phyloP scores from a whole-genome alignment of 2,888 invertebrate species.

The Athetis lepigone region DNA sequence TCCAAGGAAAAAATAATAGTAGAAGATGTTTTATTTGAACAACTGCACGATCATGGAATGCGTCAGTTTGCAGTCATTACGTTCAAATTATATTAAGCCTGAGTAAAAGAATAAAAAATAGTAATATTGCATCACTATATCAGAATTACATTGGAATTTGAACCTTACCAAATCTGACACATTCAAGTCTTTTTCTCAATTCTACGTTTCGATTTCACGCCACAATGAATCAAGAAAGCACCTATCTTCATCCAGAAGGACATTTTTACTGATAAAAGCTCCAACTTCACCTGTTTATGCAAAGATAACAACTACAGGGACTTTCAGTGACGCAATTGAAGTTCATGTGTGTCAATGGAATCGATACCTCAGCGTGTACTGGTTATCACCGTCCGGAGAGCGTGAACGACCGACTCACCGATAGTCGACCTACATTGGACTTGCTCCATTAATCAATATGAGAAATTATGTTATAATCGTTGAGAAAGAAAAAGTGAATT shows the following conservation, averaged over 20 bases:
- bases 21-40: constrained; percentile 55
- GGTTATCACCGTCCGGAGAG: constrained; percentile 61
- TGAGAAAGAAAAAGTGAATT: constrained; percentile 40
- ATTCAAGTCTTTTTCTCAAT: too few species aligned
- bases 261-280: constrained; percentile 5
- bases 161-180: too few species aligned
- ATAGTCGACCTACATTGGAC: constrained; percentile 66
- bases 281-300: constrained; percentile 27
- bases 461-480: constrained; percentile 43
- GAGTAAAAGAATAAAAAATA: too few species aligned
- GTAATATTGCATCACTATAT: too few species aligned
- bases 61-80: constrained; percentile 23
- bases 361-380: constrained; percentile 65
- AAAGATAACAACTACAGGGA: constrained; percentile 37
- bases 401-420: constrained; percentile 70
- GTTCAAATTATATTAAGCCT: constrained; percentile 9
- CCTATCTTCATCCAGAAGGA: background rate
- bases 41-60: constrained; percentile 35
- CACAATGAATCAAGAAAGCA: background rate
- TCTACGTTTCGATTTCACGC: background rate
- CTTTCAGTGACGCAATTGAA: constrained; percentile 53
- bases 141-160: too few species aligned
- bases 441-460: constrained; percentile 53
- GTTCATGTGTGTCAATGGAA: constrained; percentile 63
- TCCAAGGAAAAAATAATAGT: constrained; percentile 21